Percentiles rank a stretch among this genome's conserved stretches.
These are phyloP conservation scores for Drosophila triauraria DNA, from an alignment of 1,140 invertebrate genomes.

Conservation along the genomic window DNA sequence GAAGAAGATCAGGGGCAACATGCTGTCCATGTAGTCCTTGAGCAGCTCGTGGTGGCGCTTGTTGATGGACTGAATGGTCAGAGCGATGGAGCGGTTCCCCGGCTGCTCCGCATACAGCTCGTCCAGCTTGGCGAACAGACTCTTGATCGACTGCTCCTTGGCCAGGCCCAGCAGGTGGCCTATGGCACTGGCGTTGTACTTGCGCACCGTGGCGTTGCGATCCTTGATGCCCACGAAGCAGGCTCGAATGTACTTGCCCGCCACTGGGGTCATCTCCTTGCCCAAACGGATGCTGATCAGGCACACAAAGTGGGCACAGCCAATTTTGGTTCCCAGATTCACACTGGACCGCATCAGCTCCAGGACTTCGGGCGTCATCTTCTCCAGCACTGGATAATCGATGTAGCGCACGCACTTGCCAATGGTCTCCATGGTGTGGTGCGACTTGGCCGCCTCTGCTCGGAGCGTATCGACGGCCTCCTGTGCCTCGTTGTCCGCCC, in stretches of 20 bases:
- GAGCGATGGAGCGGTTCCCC: conserved; percentile 90
- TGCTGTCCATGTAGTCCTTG: conserved; percentile 91
- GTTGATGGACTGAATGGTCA: conserved; percentile 92
- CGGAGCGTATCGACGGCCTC: conserved; percentile 92
- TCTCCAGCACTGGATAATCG: conserved; percentile 90
- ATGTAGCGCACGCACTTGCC: conserved; percentile 95
- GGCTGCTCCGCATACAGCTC: conserved; percentile 92
- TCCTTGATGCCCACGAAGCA: conserved; percentile 93
- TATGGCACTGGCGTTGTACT: conserved; percentile 92
- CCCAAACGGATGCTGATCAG: conserved; percentile 86
- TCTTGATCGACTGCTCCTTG: conserved; percentile 95
- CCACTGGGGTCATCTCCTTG: conserved; percentile 86
- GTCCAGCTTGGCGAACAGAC: conserved; percentile 92
- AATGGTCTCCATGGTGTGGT: conserved; percentile 95
- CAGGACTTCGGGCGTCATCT: conserved; percentile 92
- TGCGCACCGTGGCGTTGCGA: conserved; percentile 92
- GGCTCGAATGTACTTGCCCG: conserved; percentile 92
- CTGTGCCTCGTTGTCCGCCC: conserved; percentile 88
- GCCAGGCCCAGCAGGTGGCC: conserved; percentile 94
- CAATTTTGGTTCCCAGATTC: conserved; percentile 93
- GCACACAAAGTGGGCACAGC: conserved; percentile 93
- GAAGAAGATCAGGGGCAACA: conserved; percentile 93
- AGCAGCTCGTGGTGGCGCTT: conserved; percentile 93
- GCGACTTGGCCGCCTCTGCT: conserved; percentile 91
- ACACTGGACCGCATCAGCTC: conserved; percentile 93